These are phyloP conservation scores for Thaleichthys pacificus DNA, from an alignment of 2,797 vertebrate species.

Conservation along the genomic window DNA sequence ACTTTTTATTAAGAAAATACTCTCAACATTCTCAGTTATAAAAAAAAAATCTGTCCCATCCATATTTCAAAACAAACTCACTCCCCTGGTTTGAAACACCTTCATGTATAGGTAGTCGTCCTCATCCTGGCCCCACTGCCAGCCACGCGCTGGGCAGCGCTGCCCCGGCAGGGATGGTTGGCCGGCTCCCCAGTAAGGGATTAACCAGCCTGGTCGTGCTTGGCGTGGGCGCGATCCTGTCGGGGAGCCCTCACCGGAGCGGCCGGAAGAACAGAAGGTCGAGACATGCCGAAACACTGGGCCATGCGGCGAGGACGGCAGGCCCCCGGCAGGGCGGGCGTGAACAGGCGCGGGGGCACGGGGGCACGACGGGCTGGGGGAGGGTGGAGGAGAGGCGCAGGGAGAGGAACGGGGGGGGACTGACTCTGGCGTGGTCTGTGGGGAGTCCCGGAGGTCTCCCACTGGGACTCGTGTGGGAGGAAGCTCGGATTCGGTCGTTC, in stretches of 20 bases:
- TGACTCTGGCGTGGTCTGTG: not conserved
- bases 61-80: too few species aligned
- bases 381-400: not conserved
- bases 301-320: constrained; percentile 41
- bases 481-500: constrained; percentile 18
- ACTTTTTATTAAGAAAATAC: too few species aligned
- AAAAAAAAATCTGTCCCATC: too few species aligned
- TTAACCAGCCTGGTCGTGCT: constrained; percentile 53
- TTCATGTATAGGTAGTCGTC: too few species aligned
- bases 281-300: constrained; percentile 56
- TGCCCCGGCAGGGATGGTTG: constrained; percentile 45
- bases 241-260: constrained; percentile 36
- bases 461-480: too few species aligned
- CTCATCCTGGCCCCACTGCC: not conserved
- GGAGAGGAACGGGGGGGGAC: not conserved
- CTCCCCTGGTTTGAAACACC: too few species aligned
- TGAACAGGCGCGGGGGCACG: constrained; percentile 9
- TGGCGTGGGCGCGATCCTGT: constrained; percentile 49
- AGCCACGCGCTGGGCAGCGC: constrained; percentile 29
- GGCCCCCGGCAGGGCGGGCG: constrained; percentile 30
- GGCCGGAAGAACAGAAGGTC: constrained; percentile 65
- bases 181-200: constrained; percentile 50
- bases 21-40: too few species aligned
- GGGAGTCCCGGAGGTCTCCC: too few species aligned
- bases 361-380: not conserved